Conservation (phyloP, 2,888 invertebrate genomes). For the Creontiades dilutus region DNA sequence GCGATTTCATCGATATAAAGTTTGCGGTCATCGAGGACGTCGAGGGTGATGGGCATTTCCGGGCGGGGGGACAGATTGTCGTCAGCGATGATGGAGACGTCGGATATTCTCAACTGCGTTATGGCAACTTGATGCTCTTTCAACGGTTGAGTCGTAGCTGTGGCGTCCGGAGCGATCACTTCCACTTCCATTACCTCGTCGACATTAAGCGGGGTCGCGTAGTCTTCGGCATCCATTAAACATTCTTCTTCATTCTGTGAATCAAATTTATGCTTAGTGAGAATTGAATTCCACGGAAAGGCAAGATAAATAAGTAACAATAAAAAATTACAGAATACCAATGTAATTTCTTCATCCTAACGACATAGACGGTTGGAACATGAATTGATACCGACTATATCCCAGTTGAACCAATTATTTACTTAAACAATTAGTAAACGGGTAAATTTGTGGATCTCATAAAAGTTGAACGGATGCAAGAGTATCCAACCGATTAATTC, state of each 20-base stretch:
- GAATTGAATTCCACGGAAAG: background rate
- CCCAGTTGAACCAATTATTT: too few species aligned
- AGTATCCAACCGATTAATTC: too few species aligned
- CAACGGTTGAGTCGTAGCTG: slow-evolving; percentile 40
- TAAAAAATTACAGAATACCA: background rate
- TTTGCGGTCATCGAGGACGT: slow-evolving; percentile 71
- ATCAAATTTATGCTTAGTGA: background rate
- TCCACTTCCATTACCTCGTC: slow-evolving; percentile 72
- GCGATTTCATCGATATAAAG: slow-evolving; percentile 77
- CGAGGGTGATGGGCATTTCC: slow-evolving; percentile 54
- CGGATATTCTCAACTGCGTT: slow-evolving; percentile 55
- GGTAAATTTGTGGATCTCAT: too few species aligned
- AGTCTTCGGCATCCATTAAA: slow-evolving; percentile 72
- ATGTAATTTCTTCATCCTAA: background rate
- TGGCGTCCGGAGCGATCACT: background rate
- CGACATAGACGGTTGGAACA: too few species aligned
- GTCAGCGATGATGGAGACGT: slow-evolving; percentile 70
- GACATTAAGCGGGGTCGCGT: slow-evolving; percentile 42
- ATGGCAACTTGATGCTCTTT: background rate
- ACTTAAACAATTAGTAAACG: too few species aligned
- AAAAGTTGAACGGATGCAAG: too few species aligned
- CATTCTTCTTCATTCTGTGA: slow-evolving; percentile 66
- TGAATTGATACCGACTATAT: too few species aligned
- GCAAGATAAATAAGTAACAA: background rate
- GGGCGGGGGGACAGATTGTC: slow-evolving; percentile 66